A percentile compares a stretch with the other conserved stretches of the same genome.
Evolutionary conservation across 1,140 invertebrate genomes (phyloP).

Genomic region (Drosophila asahinai): DNA sequence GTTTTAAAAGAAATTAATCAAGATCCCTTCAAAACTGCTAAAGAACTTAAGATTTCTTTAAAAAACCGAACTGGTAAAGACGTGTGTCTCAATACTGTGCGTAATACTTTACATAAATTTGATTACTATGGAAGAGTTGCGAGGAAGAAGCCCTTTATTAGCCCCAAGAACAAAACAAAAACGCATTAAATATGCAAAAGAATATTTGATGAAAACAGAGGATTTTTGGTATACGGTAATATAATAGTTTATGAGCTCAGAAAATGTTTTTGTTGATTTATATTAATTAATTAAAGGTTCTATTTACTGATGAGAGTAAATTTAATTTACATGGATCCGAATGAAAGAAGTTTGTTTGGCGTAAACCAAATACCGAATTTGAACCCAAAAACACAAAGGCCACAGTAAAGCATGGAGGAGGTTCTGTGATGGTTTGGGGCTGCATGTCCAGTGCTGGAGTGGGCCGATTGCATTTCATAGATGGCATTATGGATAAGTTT

Average conservation of each 20-base stretch:
- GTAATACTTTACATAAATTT: neutral
- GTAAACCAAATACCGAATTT: neutral
- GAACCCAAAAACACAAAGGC: neutral
- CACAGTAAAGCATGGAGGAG: neutral
- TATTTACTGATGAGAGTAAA: neutral
- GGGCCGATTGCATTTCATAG: neutral
- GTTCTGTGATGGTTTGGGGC: neutral
- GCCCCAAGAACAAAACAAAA: neutral
- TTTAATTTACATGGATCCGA: constrained; percentile 1
- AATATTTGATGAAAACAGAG: too few relatives aligned
- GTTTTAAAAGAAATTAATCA: neutral
- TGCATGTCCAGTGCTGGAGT: neutral
- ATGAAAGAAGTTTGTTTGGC: neutral
- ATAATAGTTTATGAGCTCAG: too few relatives aligned
- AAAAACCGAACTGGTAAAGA: neutral
- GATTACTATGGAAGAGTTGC: neutral
- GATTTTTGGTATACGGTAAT: too few relatives aligned
- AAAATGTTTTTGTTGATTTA: too few relatives aligned
- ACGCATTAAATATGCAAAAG: neutral
- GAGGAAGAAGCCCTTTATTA: too few relatives aligned
- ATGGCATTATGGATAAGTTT: neutral
- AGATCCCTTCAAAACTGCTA: neutral
- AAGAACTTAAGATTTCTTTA: constrained; percentile 2
- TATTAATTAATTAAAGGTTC: neutral
- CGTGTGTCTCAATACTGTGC: neutral